Conservation (phyloP, 2,888 invertebrate species). For the Euplagia quadripunctaria region DNA sequence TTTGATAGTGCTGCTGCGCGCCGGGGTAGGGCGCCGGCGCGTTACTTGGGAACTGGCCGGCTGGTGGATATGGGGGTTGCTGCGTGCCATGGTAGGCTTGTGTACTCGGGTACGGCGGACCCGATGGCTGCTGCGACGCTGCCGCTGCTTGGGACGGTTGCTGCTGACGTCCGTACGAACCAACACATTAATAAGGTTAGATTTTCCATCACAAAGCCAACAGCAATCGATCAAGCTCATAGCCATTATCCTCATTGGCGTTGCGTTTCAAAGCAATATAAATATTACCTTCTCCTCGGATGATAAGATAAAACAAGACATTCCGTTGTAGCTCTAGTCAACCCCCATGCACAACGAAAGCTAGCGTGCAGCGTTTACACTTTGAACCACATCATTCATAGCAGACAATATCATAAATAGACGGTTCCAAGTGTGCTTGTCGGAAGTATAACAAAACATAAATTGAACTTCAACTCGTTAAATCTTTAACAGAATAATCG, state of each 20-base stretch:
- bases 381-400: slow-evolving; percentile 82
- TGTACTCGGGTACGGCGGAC: slow-evolving; percentile 85
- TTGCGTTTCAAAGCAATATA: slow-evolving; percentile 82
- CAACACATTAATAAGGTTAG: slow-evolving; percentile 88
- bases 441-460: slow-evolving; percentile 63
- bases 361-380: slow-evolving; percentile 86
- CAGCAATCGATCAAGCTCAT: slow-evolving; percentile 83
- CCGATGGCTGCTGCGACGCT: slow-evolving; percentile 86
- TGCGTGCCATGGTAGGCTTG: slow-evolving; percentile 87
- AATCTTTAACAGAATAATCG: slow-evolving; percentile 50
- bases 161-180: slow-evolving; percentile 88
- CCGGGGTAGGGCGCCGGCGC: slow-evolving; percentile 76
- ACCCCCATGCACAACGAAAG: slow-evolving; percentile 87
- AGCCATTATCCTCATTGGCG: slow-evolving; percentile 80
- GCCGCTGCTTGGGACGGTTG: slow-evolving; percentile 87
- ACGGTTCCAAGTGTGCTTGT: slow-evolving; percentile 74
- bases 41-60: slow-evolving; percentile 85
- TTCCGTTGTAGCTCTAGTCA: slow-evolving; percentile 83
- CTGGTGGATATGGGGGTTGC: slow-evolving; percentile 85
- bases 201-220: slow-evolving; percentile 86
- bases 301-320: slow-evolving; percentile 75
- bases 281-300: slow-evolving; percentile 81
- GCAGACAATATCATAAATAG: slow-evolving; percentile 68
- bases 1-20: slow-evolving; percentile 79
- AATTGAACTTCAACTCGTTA: slow-evolving; percentile 54